Base-by-base conservation (phyloP, 2,797 vertebrate species). In the Schizopygopsis pylzovi region DNA sequence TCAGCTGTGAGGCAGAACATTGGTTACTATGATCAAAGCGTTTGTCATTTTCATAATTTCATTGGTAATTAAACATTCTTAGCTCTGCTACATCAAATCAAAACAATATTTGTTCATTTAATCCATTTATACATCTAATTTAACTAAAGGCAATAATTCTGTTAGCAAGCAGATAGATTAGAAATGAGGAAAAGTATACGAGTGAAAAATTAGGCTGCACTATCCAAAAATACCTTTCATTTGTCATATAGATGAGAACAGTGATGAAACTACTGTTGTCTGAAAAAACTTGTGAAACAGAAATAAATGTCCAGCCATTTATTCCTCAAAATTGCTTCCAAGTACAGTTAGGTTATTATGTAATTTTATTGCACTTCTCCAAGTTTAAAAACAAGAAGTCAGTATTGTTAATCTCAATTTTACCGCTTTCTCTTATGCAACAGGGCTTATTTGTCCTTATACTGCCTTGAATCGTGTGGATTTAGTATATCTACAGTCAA, bases 1-100 rank as follows among this genome's bases (percentile, higher is more conserved):
- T 97, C 96, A 92, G 96, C 98, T 99, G 93, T 77, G 68, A 87
- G n/a, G 18, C 65, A 49, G 45, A 84, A 65, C 12, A 0, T 86
- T 67, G n/a, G 15, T 82, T 41, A 80, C 11, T 89, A 41, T 89
- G 83, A 4, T 87, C 67, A 89, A 18, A 88, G 67, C 0, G 1
- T 72, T 77, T 81, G 59, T 78, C 39, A 85, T 39, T 41, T 59
- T 54, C 18, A 8, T 43, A 83, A 79, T 37, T 73, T 22, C 3
- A 83, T 49, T 33, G n/a, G 25, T 59, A 22, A 61, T 18, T 41
- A 86, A 82, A 76, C n/a, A 61, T 33, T 45, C 33, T 79, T 33
- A 61, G 12, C 45, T 65, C 41, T 11, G 28, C 3, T 22, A 41
- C 33, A 84, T 54, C 11, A 71, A 79, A n/a, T 13, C 28, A 49